These are phyloP conservation scores for Troides helena DNA, from an alignment of 2,888 invertebrate genomes.

Conservation along the genomic window DNA sequence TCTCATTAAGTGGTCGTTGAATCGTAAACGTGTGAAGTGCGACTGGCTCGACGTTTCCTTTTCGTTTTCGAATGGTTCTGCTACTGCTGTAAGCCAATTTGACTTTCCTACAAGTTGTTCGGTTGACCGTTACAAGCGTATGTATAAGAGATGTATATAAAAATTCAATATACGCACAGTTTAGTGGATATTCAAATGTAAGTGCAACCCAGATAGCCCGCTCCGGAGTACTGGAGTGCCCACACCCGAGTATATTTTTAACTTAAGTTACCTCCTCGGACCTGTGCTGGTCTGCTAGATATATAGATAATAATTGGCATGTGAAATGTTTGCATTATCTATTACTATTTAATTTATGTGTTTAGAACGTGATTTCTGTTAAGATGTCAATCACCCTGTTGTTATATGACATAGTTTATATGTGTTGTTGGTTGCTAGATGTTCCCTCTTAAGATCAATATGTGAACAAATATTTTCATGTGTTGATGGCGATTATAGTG, in stretches of 20 bases:
- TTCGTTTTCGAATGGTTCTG: slow-evolving; percentile 37
- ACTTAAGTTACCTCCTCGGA: slow-evolving; percentile 65
- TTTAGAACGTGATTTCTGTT: slow-evolving; percentile 20
- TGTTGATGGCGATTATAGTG: slow-evolving; percentile 17
- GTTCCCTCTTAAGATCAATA: slow-evolving; percentile 16
- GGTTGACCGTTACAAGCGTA: slow-evolving; percentile 51
- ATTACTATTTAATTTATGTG: slow-evolving; percentile 33
- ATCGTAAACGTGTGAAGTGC: slow-evolving; percentile 29
- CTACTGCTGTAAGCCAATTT: slow-evolving; percentile 44
- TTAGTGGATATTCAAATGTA: slow-evolving; percentile 76
- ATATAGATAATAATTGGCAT: slow-evolving; percentile 51
- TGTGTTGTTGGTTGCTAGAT: slow-evolving; percentile 30
- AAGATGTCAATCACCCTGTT: slow-evolving; percentile 19
- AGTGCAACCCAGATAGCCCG: slow-evolving; percentile 71
- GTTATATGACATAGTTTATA: slow-evolving; percentile 29
- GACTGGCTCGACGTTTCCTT: slow-evolving; percentile 33
- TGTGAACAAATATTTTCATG: slow-evolving; percentile 3
- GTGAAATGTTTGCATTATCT: slow-evolving; percentile 60
- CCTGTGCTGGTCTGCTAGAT: slow-evolving; percentile 67
- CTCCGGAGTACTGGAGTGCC: slow-evolving; percentile 57
- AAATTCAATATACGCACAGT: slow-evolving; percentile 79
- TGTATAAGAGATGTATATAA: slow-evolving; percentile 68
- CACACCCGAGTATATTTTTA: slow-evolving; percentile 64
- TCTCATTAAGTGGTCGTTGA: slow-evolving; percentile 36
- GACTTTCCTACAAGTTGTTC: slow-evolving; percentile 55